Percentiles rank a stretch among this genome's conserved stretches.
Conservation (phyloP, 2,113 vertebrate species). For the Coregonus clupeaformis region DNA sequence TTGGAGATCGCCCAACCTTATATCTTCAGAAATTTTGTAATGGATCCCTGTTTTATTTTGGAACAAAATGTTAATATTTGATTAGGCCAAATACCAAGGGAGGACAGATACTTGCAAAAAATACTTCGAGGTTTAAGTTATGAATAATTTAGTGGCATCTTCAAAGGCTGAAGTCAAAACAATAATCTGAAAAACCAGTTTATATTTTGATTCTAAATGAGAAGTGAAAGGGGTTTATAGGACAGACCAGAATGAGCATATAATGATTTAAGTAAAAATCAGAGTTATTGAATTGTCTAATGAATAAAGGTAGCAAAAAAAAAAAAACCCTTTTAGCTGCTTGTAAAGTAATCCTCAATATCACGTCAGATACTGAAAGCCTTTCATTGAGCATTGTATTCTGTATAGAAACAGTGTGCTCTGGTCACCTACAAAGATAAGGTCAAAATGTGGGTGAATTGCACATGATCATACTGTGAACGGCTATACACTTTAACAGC, state of each 20-base stretch:
- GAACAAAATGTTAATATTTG: slow-evolving; percentile 71
- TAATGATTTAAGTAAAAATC: not conserved
- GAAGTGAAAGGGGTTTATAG: not conserved
- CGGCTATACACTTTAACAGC: slow-evolving; percentile 16
- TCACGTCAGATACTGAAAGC: not conserved
- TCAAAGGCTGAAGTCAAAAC: too few species aligned
- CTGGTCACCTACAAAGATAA: not conserved
- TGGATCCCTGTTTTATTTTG: slow-evolving; percentile 62
- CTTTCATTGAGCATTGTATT: not conserved
- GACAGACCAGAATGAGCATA: not conserved
- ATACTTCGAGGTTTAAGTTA: slow-evolving; percentile 40
- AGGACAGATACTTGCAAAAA: slow-evolving; percentile 44
- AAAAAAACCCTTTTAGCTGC: too few species aligned
- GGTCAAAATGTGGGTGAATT: slow-evolving; percentile 3
- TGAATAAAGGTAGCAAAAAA: too few species aligned
- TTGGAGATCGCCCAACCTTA: slow-evolving; percentile 14
- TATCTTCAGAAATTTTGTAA: slow-evolving; percentile 52
- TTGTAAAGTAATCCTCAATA: not conserved
- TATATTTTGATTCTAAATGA: too few species aligned
- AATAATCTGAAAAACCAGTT: too few species aligned
- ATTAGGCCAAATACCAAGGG: slow-evolving; percentile 56
- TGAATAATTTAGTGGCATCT: slow-evolving; percentile 47
- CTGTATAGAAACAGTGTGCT: not conserved
- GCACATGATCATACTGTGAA: not conserved
- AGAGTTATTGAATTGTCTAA: too few species aligned